A percentile compares a stretch with the other conserved stretches of the same genome.
phyloP scores from a whole-genome alignment of 2,113 vertebrate genomes.

The Toxostoma redivivum region DNA sequence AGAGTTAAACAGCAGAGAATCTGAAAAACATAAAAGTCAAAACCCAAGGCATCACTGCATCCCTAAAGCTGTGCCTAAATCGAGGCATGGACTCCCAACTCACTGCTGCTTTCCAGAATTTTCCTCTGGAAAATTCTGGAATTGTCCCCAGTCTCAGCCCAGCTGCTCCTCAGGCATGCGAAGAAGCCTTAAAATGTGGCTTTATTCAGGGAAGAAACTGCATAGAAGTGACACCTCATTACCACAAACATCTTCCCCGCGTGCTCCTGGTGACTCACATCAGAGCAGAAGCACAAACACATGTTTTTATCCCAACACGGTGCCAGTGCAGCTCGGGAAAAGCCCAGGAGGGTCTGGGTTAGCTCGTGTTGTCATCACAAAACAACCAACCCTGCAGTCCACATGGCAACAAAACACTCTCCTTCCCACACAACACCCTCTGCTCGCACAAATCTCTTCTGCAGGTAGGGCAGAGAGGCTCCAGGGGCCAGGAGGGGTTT shows the following conservation, averaged over 20 bases:
- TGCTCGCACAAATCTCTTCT: background rate
- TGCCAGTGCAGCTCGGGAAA: background rate
- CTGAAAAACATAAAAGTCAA: too few relatives aligned
- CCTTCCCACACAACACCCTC: background rate
- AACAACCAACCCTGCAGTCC: background rate
- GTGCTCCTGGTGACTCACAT: background rate
- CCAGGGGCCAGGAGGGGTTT: background rate
- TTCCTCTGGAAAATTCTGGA: background rate
- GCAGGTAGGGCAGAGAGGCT: background rate
- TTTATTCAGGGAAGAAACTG: background rate
- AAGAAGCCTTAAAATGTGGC: background rate
- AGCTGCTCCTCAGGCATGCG: background rate
- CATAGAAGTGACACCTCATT: constrained; percentile 35
- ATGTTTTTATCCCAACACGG: background rate
- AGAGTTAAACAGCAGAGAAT: too few relatives aligned
- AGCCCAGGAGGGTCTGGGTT: background rate
- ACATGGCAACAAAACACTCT: background rate
- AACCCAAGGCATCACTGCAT: accelerated
- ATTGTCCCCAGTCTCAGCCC: background rate
- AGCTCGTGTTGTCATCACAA: background rate
- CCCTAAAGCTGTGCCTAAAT: background rate
- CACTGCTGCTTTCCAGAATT: background rate
- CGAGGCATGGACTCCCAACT: accelerated
- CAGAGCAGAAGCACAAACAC: constrained; percentile 8
- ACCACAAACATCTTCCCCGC: background rate